Evolutionary conservation across 1,140 invertebrate genomes (phyloP), one percentile per base, ranked within the genome.

Genomic region (Anthonomus grandis): DNA sequence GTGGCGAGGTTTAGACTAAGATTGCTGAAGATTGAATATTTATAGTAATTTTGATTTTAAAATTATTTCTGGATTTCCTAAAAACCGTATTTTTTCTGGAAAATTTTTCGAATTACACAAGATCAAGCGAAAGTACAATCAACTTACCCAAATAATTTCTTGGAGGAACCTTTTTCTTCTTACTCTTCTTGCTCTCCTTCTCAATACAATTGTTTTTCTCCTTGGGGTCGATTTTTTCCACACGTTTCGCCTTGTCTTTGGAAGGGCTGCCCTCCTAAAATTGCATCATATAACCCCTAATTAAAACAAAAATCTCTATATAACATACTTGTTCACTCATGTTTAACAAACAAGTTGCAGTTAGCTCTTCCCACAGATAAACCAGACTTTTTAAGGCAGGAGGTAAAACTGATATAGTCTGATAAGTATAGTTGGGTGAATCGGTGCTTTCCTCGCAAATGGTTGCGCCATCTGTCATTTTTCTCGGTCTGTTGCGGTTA

Each of bases 361-460:
- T 86, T n/a, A 96, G 75, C 59, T 93, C 87, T 68, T 95, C 92
- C 94, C 93, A 97, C 4, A 97, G 75, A 55, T 87, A 83, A 2
- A 91, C 86, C 4, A 91, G 72, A 73, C 85, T 84, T 68, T 91
- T 89, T 4, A 97, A 72, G 0, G 94, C 91, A 0, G 92, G 89
- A 3, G 93, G 93, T 34, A 95, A 68, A 0, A 87, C 86, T 31
- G 82, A 83, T 9, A 86, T 82, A 0, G 86, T 84, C 21, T 84
- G 77, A 62, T 78, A 76, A 12, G 63, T 64, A 49, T 62, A 66
- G 2, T 45, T 49, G 8, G 65, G 60, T 56, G 63, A 59, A 15
- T 51, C 22, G 18, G 45, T 51, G 4, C 50, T 42, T 12, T 62
- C 60, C 39, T 86, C 84, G 62, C 87, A 84, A 64, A 85, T 85